A percentile compares a stretch with the other conserved stretches of the same genome.
Evolutionary conservation across 2,113 vertebrate genomes (phyloP).

Genomic region (Procapra przewalskii): DNA sequence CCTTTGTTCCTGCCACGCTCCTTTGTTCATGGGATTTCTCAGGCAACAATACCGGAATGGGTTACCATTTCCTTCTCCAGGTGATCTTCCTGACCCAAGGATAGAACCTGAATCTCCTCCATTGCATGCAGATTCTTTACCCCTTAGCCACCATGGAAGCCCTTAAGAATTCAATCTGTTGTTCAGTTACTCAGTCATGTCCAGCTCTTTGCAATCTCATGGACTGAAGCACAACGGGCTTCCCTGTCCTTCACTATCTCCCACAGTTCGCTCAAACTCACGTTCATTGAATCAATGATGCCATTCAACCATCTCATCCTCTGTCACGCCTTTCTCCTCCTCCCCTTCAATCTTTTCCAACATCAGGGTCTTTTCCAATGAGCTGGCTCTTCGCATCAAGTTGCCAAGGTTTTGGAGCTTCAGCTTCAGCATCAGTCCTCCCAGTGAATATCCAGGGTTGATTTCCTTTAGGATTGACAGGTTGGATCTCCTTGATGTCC

Average conservation of each 20-base stretch:
- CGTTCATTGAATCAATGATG: background rate
- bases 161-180: background rate
- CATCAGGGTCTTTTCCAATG: background rate
- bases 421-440: background rate
- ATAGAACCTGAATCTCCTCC: background rate
- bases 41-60: background rate
- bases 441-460: background rate
- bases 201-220: background rate
- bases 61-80: background rate
- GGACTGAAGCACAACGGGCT: background rate
- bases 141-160: background rate
- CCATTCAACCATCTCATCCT: background rate
- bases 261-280: background rate
- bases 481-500: background rate
- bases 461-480: background rate
- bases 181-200: background rate
- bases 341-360: background rate
- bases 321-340: accelerated
- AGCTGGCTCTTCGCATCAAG: accelerated
- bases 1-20: background rate
- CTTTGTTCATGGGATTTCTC: background rate
- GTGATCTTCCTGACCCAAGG: background rate
- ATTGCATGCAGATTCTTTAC: background rate
- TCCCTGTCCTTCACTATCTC: background rate
- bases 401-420: background rate